Evolutionary conservation across 2,113 vertebrate genomes (phyloP).

Genomic region (Melanostigma gelatinosum): DNA sequence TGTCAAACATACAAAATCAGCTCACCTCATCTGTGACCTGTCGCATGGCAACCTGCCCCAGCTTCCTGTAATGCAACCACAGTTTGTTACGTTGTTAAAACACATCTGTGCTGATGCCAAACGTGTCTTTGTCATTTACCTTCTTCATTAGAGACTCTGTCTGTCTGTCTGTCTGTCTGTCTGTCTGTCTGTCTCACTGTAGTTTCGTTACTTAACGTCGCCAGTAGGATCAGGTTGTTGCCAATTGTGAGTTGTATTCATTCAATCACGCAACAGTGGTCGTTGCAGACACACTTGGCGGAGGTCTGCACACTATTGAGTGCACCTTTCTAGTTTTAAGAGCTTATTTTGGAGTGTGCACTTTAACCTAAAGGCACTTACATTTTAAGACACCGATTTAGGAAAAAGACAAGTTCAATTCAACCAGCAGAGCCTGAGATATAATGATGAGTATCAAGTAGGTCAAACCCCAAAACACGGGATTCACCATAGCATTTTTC

Average conservation of each 20-base stretch:
- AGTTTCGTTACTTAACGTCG: no score
- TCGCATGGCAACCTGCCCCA: conserved; percentile 56
- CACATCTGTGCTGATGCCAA: background rate
- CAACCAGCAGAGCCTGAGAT: background rate
- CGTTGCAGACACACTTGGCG: no score
- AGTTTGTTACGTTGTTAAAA: conserved; percentile 12
- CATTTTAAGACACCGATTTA: background rate
- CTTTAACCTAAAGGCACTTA: background rate
- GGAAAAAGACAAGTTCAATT: background rate
- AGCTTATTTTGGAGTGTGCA: background rate
- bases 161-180: background rate
- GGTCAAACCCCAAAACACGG: background rate
- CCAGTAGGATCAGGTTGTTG: background rate
- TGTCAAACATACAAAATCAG: conserved; percentile 38
- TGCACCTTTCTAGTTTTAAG: background rate
- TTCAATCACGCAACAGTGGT: background rate
- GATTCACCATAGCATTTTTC: background rate
- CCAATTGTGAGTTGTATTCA: background rate
- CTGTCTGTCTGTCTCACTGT: background rate
- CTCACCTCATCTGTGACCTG: conserved; percentile 38
- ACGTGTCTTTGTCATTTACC: background rate
- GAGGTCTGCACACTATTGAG: no score
- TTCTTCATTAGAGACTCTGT: background rate
- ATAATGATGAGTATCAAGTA: background rate
- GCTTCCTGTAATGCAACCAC: conserved; percentile 72